These are phyloP conservation scores for Arvicanthis niloticus DNA, from an alignment of 2,113 vertebrate species.

Conservation along the genomic window DNA sequence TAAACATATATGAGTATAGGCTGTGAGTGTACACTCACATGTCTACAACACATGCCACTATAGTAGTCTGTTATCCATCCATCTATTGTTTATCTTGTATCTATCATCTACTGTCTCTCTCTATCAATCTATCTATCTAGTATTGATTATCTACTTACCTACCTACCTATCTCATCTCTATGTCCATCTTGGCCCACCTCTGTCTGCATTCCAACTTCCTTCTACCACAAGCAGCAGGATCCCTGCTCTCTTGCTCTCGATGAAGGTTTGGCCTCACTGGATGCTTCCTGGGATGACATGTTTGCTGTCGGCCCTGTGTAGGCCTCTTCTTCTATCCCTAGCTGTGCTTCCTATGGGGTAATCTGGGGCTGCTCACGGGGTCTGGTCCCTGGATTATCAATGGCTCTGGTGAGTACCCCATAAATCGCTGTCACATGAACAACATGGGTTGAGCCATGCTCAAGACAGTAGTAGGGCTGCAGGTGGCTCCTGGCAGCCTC, in stretches of 20 bases:
- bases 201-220: not conserved
- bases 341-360: not conserved
- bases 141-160: no score
- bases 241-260: not conserved
- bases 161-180: no score
- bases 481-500: not conserved
- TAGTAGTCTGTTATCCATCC: not conserved
- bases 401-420: accelerated
- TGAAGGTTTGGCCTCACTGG: no score
- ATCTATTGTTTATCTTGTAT: not conserved
- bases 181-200: not conserved
- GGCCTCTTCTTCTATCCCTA: not conserved
- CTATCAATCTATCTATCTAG: not conserved
- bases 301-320: not conserved
- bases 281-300: not conserved
- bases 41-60: not conserved
- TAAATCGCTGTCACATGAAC: not conserved
- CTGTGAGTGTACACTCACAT: not conserved
- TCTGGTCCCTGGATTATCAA: not conserved
- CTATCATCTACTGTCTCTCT: not conserved
- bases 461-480: not conserved
- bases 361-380: not conserved
- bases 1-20: not conserved
- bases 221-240: accelerated
- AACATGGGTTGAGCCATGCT: not conserved